Evolutionary conservation across 2,888 invertebrate species (phyloP).

Genomic region (Polydrusus cervinus): DNA sequence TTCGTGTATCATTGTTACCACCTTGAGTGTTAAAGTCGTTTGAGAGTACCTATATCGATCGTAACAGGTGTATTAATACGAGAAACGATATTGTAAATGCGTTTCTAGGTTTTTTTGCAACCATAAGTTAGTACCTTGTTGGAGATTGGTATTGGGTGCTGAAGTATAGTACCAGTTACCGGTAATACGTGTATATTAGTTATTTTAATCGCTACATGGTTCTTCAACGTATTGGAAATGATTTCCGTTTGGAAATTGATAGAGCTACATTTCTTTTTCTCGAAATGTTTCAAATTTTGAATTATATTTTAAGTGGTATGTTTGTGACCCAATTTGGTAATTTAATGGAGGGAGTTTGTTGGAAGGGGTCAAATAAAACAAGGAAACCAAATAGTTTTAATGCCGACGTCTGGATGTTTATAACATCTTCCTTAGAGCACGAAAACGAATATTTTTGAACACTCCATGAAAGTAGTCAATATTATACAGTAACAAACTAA

Average conservation of each 20-base stretch:
- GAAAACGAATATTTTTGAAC: no score
- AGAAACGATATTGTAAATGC: slow-evolving; percentile 34
- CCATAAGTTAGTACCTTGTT: slow-evolving; percentile 22
- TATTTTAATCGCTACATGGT: slow-evolving; percentile 26
- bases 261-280: not conserved
- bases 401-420: no score
- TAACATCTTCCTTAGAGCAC: no score
- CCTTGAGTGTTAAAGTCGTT: slow-evolving; percentile 34
- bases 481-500: no score
- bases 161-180: slow-evolving; percentile 12
- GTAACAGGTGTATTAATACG: slow-evolving; percentile 37
- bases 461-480: no score
- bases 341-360: no score
- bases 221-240: slow-evolving; percentile 7
- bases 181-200: slow-evolving; percentile 8
- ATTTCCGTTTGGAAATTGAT: not conserved
- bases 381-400: no score
- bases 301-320: no score
- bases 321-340: no score
- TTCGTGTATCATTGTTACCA: slow-evolving; percentile 40
- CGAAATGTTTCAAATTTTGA: no score
- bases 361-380: no score
- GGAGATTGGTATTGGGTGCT: slow-evolving; percentile 22
- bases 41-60: slow-evolving; percentile 20
- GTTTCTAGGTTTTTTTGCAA: slow-evolving; percentile 25